Conservation (phyloP, 2,113 vertebrate genomes). For the Desmodus rotundus region DNA sequence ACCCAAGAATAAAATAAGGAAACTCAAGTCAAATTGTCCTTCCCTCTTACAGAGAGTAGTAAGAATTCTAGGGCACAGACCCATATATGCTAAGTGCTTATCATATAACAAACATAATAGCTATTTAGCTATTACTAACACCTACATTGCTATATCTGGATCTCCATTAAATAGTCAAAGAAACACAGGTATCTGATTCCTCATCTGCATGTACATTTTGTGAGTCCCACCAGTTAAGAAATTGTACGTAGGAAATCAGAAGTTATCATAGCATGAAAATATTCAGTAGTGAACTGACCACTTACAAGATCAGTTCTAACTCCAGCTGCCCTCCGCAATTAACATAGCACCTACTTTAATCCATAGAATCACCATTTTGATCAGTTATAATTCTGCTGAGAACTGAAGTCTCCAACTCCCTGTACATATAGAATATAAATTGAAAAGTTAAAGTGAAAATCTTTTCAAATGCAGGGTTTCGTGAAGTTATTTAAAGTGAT, state of each 20-base stretch:
- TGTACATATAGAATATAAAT: not conserved
- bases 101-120: not conserved
- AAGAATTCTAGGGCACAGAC: not conserved
- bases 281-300: not conserved
- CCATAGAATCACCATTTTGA: not conserved
- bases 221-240: not conserved
- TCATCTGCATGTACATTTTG: not conserved
- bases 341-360: not conserved
- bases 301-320: not conserved
- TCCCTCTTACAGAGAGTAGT: not conserved
- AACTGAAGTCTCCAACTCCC: not conserved
- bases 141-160: not conserved
- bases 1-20: not conserved
- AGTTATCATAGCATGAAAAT: not conserved
- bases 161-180: not conserved
- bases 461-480: not conserved
- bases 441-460: not conserved
- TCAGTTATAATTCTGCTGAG: not conserved
- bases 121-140: not conserved
- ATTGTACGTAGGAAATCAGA: not conserved
- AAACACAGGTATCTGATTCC: not conserved
- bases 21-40: not conserved
- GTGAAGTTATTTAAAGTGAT: not conserved
- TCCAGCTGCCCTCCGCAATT: not conserved
- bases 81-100: not conserved